phyloP scores from a whole-genome alignment of 2,888 invertebrate genomes.

The Heteropelma amictum region DNA sequence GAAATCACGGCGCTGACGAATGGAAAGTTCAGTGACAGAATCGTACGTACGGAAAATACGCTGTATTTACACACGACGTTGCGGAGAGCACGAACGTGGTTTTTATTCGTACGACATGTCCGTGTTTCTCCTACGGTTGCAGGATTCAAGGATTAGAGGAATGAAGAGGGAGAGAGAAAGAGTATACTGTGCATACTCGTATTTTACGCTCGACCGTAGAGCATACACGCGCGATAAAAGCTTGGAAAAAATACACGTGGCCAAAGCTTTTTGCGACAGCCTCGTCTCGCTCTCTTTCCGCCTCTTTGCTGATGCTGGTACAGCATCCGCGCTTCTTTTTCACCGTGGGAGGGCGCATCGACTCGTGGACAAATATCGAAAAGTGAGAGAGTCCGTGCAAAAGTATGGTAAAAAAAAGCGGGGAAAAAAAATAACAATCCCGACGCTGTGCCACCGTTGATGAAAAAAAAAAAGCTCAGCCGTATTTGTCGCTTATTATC shows the following conservation, averaged over 20 bases:
- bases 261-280: constrained; percentile 26
- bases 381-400: constrained; percentile 25
- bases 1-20: neutral
- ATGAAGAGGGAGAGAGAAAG: neutral
- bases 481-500: neutral
- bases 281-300: neutral
- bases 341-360: constrained; percentile 20
- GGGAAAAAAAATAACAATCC: neutral
- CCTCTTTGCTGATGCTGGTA: constrained; percentile 21
- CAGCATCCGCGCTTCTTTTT: constrained; percentile 43
- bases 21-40: neutral
- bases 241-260: constrained; percentile 43
- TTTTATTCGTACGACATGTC: constrained; percentile 24
- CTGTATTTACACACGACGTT: constrained; percentile 31
- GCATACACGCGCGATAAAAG: constrained; percentile 31
- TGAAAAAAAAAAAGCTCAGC: neutral
- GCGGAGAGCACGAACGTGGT: constrained; percentile 12
- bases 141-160: constrained; percentile 40
- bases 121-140: constrained; percentile 23
- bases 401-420: constrained; percentile 6
- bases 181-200: neutral
- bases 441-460: neutral
- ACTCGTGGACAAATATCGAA: constrained; percentile 56
- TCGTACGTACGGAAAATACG: constrained; percentile 1
- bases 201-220: constrained; percentile 18